Evolutionary conservation across 1,140 invertebrate species (phyloP).

Genomic region (Eupristina koningsbergeri): DNA sequence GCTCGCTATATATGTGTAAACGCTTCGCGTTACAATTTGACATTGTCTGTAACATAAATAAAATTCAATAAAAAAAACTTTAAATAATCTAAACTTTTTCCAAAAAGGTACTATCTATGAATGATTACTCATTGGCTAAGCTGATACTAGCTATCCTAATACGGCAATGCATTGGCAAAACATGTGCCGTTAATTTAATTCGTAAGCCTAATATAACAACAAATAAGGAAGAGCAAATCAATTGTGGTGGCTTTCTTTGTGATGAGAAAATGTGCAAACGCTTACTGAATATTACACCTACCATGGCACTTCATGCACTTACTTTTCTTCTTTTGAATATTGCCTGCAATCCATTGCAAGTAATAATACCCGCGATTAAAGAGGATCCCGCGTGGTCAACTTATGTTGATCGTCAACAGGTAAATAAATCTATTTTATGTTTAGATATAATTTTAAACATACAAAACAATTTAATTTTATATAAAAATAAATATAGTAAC

Average conservation of each 20-base stretch:
- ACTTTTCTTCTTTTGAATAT: constrained; percentile 74
- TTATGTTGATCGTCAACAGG: constrained; percentile 82
- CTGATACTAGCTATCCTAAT: constrained; percentile 63
- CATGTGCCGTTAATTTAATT: not conserved
- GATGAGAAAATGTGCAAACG: constrained; percentile 68
- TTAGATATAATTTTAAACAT: not conserved
- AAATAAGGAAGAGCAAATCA: constrained; percentile 39
- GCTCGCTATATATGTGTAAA: too few species aligned
- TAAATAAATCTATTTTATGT: constrained; percentile 55
- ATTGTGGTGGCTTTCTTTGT: constrained; percentile 80
- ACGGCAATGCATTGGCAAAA: constrained; percentile 56
- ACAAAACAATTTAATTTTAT: too few species aligned
- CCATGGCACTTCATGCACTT: constrained; percentile 63
- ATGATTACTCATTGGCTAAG: constrained; percentile 73
- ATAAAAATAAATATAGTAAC: too few species aligned
- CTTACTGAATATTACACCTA: constrained; percentile 58
- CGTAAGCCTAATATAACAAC: not conserved
- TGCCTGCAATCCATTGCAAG: constrained; percentile 75
- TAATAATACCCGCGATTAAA: constrained; percentile 78
- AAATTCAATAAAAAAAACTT: too few species aligned
- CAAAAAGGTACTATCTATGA: constrained; percentile 78
- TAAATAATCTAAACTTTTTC: too few species aligned
- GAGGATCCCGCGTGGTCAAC: constrained; percentile 77
- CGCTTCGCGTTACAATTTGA: too few species aligned
- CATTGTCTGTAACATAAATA: too few species aligned